phyloP scores from a whole-genome alignment of 1,140 invertebrate genomes.

The Ericerus pela region DNA sequence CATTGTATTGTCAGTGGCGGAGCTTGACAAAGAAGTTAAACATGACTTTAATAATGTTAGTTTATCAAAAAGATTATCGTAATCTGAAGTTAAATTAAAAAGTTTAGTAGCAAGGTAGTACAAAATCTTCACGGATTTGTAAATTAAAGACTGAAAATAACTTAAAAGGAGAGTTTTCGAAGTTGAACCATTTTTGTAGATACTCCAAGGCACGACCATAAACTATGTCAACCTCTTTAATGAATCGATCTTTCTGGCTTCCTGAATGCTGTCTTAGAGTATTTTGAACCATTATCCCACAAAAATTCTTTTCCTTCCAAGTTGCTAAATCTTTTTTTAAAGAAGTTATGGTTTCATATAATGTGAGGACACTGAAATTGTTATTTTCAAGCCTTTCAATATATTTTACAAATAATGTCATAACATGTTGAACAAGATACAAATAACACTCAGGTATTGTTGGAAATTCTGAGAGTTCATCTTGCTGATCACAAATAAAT shows the following conservation, averaged over 20 bases:
- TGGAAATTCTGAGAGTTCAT: neutral
- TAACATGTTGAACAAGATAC: neutral
- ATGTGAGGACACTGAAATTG: neutral
- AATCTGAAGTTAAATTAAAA: neutral
- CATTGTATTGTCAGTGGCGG: too few relatives aligned
- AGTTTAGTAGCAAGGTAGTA: conserved; percentile 2
- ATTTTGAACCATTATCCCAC: neutral
- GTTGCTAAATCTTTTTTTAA: conserved; percentile 3
- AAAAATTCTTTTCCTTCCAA: neutral
- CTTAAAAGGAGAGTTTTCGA: conserved; percentile 1
- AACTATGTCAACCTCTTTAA: neutral
- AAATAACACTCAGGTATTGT: neutral
- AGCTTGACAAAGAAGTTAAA: too few relatives aligned
- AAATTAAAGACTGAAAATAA: conserved; percentile 2
- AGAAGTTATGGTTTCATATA: neutral
- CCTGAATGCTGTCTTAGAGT: neutral
- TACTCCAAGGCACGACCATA: neutral
- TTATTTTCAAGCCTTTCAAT: neutral
- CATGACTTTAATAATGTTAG: neutral
- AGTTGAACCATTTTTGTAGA: neutral
- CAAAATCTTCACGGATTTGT: neutral
- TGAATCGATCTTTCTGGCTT: neutral
- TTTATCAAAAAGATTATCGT: neutral
- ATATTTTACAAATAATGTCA: neutral
- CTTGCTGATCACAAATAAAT: too few relatives aligned